Evolutionary conservation across 2,888 invertebrate species (phyloP), one percentile per base, ranked within the genome.

Genomic region (Dysmachus trigonus): DNA sequence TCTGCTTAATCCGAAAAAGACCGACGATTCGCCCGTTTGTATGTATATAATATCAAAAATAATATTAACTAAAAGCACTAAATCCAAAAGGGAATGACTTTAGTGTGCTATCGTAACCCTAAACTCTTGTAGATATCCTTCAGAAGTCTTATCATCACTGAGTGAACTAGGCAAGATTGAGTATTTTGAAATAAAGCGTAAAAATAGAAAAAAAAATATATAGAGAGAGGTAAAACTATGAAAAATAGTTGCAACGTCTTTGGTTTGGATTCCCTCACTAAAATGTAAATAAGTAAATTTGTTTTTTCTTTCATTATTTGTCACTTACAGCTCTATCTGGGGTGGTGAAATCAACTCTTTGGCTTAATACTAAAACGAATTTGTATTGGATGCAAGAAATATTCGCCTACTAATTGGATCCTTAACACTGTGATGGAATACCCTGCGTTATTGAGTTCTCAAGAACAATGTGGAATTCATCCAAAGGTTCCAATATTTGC

Each of bases 401-500:
- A 13, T 10, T 30, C 13, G 13, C 13, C 18, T 30, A 22, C 27
- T 30, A 72, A 72, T 18, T 71, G 38, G 1, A 30, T 31, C 27
- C 86, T 89, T 90, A 92, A 89, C 91, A 91, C 88, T 92, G 92
- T 85, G 92, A 91, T 87, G 92, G 90, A 89, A 92, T 92, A 88
- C 92, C 92, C 89, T 92, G 92, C 62, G 97, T 97, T 87, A 97
- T 95, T 85, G 97, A 97, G 91, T 97, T 96, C 92, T 97, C 97
- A 86, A 97, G 93, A 86, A 96, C 95, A 88, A 97, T 96, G 89
- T 97, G 96, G 90, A 97, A 96, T 91, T 98, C 97, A 90, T 97
- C 96, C 62, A 98, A 93, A 18, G 98, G 97, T 90, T 97, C 96
- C 74, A 98, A 94, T 90, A 98, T 97, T 93, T 98, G 97, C 88